Conservation (phyloP, 2,888 invertebrate species). For the Crossocerus cetratus region DNA sequence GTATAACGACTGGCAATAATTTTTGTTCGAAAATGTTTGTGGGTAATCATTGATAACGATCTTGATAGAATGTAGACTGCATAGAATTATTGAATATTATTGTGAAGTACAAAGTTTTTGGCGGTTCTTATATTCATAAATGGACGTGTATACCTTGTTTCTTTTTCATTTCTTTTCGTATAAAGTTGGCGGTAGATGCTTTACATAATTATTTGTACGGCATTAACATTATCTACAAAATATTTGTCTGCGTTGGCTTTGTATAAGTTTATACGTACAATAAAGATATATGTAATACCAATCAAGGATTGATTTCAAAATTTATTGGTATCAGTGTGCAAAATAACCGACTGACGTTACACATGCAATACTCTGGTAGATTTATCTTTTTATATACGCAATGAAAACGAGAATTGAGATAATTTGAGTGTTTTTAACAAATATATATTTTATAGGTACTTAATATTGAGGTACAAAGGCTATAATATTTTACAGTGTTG, state of each 20-base stretch:
- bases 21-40: not conserved
- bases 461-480: slow-evolving; percentile 1
- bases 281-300: slow-evolving; percentile 32
- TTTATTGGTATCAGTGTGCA: no score
- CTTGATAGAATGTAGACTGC: not conserved
- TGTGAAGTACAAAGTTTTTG: slow-evolving; percentile 17
- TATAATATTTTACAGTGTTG: slow-evolving; percentile 20
- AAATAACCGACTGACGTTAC: no score
- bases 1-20: not conserved
- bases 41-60: not conserved
- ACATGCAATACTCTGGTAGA: no score
- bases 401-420: no score
- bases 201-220: slow-evolving; percentile 6
- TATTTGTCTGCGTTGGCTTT: slow-evolving; percentile 16
- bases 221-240: slow-evolving; percentile 5
- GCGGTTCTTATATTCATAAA: slow-evolving; percentile 1
- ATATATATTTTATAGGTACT: slow-evolving; percentile 4
- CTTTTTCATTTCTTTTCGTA: not conserved
- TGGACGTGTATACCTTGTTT: slow-evolving; percentile 2
- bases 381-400: no score
- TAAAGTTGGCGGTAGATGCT: slow-evolving; percentile 3
- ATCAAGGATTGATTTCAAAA: not conserved
- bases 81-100: not conserved
- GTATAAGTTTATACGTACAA: slow-evolving; percentile 26
- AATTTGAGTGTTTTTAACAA: not conserved